Evolutionary conservation across 2,113 vertebrate species (phyloP), one percentile per base, ranked within the genome.

Genomic region (Anser cygnoides): DNA sequence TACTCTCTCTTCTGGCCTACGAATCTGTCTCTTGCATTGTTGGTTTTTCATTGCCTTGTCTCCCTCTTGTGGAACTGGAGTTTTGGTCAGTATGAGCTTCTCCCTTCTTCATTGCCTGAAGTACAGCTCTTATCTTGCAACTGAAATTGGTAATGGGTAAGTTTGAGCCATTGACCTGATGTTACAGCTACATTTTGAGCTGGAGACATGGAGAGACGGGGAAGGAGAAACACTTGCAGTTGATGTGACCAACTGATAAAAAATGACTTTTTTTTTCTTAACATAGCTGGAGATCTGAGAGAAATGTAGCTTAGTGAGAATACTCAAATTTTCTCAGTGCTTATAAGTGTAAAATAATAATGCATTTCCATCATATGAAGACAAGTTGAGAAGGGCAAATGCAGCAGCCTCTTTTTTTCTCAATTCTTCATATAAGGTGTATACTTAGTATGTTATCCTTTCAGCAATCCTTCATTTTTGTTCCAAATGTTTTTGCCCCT

Each of bases 401-500:
- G 67, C 43, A 96, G 89, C 87, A 96, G 96, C 93, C 90, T 98
- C 94, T 96, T 88, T 90, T 49, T 96, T 96, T 91, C 67, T 73
- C 83, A 65, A 46, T 96, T 96, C 73, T 87, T 95, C 77, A 74
- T 74, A 95, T 89, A 88, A 95, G 86, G 90, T 90, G 63, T 97
- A 63, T 97, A 73, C 96, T 95, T 93, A 95, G 95, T 2, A 25
- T 52, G 7, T 90, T 96, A 95, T 81, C 97, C n/a, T 97, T 96
- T 97, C 90, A 96, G 89, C 94, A 95, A 41, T 94, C 90, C 87
- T 96, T 97, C 90, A 92, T 97, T 97, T 97, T 96, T 96, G 91
- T 98, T 97, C 96, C 96, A 90, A 96, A 96, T 97, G 96, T 95
- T 96, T 97, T 98, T 98, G 97, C 97, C 97, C 93, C 96, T 93